phyloP scores from a whole-genome alignment of 2,113 vertebrate species.

The Tyrannus savana region DNA sequence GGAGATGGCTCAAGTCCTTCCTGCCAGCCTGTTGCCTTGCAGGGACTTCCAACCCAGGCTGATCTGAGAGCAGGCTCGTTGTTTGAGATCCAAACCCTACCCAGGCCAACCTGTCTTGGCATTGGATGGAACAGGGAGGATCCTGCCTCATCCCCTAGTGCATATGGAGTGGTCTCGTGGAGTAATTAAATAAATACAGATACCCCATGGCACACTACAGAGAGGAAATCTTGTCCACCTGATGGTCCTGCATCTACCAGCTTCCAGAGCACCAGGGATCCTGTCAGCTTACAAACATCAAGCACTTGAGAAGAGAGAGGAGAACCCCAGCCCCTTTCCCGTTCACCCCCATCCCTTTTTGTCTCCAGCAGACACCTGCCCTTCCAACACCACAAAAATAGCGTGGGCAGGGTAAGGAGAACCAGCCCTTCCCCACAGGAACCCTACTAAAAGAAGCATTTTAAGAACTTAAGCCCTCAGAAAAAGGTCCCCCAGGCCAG shows the following conservation, averaged over 20 bases:
- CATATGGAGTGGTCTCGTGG: conserved; percentile 28
- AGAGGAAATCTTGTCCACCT: not conserved
- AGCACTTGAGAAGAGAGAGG: not conserved
- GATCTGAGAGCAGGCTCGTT: not conserved
- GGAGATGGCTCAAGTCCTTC: not conserved
- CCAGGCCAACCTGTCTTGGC: not conserved
- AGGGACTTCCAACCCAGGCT: conserved; percentile 32
- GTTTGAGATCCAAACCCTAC: not conserved
- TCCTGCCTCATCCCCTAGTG: conserved; percentile 39
- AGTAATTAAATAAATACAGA: not conserved
- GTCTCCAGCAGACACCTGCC: not conserved
- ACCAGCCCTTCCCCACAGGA: not conserved
- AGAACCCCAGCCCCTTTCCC: not conserved
- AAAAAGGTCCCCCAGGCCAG: conserved; percentile 23
- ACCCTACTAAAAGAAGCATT: not conserved
- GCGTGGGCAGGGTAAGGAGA: not conserved
- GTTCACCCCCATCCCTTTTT: not conserved
- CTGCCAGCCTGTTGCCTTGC: conserved; percentile 8
- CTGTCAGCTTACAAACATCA: not conserved
- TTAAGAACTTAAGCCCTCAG: conserved; percentile 53
- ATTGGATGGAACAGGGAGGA: not conserved
- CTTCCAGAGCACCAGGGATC: conserved; percentile 40
- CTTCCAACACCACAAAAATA: not conserved
- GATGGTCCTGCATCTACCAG: not conserved
- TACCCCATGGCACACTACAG: not conserved